Conservation (phyloP, 35 echinoderm and acorn worm species). For the Heliocidaris erythrogramma region DNA sequence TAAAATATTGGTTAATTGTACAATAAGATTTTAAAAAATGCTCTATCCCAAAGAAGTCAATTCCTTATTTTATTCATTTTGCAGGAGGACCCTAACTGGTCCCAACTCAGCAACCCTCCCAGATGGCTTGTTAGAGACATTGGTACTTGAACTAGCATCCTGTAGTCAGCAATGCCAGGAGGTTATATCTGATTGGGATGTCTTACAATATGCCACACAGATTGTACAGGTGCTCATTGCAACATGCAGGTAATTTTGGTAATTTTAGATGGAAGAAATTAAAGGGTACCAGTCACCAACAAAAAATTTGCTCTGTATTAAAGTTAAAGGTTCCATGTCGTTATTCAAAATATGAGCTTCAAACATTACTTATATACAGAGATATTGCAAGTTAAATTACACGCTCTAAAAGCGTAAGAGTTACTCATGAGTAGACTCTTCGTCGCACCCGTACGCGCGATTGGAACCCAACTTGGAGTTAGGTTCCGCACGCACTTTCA, state of each 20-base stretch:
- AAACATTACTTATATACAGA: too few species aligned
- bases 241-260: constrained; percentile 67
- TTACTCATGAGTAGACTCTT: too few species aligned
- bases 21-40: not conserved
- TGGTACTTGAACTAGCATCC: constrained; percentile 53
- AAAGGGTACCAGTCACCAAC: too few species aligned
- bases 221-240: constrained; percentile 69
- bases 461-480: too few species aligned
- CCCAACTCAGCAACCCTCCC: constrained; percentile 61
- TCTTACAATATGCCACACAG: constrained; percentile 55
- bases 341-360: too few species aligned
- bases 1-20: too few species aligned
- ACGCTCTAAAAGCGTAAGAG: too few species aligned
- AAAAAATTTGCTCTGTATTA: too few species aligned
- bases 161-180: constrained; percentile 47
- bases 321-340: too few species aligned
- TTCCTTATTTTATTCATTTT: constrained; percentile 18
- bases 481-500: too few species aligned
- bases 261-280: not conserved
- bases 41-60: not conserved
- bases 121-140: constrained; percentile 61
- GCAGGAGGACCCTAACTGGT: constrained; percentile 56
- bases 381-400: too few species aligned
- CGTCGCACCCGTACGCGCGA: too few species aligned
- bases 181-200: constrained; percentile 40